phyloP scores from a whole-genome alignment of 2,888 invertebrate genomes.

The Luperina nickerlii region DNA sequence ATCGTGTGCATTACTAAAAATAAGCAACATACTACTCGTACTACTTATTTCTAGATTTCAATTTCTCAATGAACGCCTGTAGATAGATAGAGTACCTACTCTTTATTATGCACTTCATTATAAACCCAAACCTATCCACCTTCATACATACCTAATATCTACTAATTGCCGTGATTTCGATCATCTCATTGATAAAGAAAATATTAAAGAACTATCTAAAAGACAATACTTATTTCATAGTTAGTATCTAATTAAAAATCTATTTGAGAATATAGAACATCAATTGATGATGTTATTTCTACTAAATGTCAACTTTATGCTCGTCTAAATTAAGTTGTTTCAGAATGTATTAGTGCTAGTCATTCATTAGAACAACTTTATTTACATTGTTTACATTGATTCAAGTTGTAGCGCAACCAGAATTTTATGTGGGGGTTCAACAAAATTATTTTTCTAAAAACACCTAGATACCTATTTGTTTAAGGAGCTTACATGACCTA shows the following conservation, averaged over 20 bases:
- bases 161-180: background rate
- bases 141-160: background rate
- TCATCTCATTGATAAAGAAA: background rate
- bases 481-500: no score
- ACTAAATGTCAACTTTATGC: background rate
- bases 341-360: background rate
- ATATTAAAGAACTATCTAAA: conserved; percentile 6
- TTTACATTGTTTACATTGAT: no score
- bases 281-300: background rate
- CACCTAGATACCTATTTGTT: background rate
- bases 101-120: background rate
- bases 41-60: background rate
- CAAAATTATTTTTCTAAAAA: background rate
- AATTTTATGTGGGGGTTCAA: background rate
- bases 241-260: background rate
- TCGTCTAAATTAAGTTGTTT: background rate
- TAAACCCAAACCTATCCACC: background rate
- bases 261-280: no score
- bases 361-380: no score
- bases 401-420: background rate
- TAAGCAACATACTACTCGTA: background rate
- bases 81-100: background rate
- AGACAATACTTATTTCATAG: background rate
- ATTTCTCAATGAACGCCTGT: background rate
- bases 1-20: background rate